Conservation (phyloP, 1,140 invertebrate species). For the Steinernema feltiae region DNA sequence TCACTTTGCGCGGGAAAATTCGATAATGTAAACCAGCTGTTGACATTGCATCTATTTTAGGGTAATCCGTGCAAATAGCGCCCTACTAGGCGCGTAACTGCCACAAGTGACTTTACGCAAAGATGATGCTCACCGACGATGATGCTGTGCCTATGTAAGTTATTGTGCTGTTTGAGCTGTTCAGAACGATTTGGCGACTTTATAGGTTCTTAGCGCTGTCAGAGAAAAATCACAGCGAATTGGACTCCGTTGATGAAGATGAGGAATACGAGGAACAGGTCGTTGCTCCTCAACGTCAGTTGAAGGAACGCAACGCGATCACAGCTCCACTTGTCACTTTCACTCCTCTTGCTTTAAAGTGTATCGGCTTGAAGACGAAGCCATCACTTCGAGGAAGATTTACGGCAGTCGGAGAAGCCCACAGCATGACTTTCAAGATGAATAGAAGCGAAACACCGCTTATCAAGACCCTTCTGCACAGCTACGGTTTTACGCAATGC, state of each 20-base stretch:
- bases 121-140: neutral
- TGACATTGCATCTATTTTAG: neutral
- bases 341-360: neutral
- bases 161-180: neutral
- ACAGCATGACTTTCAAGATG: slow-evolving; percentile 24
- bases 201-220: neutral
- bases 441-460: slow-evolving; percentile 23
- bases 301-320: neutral
- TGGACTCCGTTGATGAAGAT: neutral
- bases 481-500: slow-evolving; percentile 30
- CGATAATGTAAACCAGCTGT: neutral
- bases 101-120: neutral
- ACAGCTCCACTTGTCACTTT: neutral
- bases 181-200: neutral
- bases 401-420: slow-evolving; percentile 8
- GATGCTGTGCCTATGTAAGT: neutral
- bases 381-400: neutral
- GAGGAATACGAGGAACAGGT: neutral
- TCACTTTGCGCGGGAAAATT: slow-evolving; percentile 3
- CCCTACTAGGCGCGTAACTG: neutral
- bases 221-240: neutral
- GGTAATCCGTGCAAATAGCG: neutral
- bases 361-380: slow-evolving; percentile 4
- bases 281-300: neutral
- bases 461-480: slow-evolving; percentile 28